Evolutionary conservation across 2,797 vertebrate genomes (phyloP), one percentile per base, ranked within the genome.

Genomic region (Tragopan temminckii): DNA sequence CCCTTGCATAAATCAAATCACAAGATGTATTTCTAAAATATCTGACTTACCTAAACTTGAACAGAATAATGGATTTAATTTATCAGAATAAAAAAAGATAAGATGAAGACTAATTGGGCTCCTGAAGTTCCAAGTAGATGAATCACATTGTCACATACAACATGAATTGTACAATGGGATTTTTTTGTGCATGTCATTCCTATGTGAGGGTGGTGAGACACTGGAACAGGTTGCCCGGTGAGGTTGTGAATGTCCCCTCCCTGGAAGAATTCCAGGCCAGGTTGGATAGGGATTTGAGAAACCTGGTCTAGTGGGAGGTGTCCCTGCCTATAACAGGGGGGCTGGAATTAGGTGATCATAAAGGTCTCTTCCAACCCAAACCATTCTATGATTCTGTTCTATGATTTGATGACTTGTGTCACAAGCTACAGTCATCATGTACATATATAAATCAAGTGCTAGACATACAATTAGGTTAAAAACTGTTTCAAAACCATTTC

Each of bases 401-500:
- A 25, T 53, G 29, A 52, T 52, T 11, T 15, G 17, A 3, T 13
- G 33, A 64, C 5, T 64, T 58, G 23, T 43, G 57, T 20, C 0
- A 0, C 4, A 19, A 23, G 46, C 61, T 69, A 70, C 15, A 29
- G 25, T 13, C 70, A 61, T 1, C 7, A 17, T 25, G 50, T 29
- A 4, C 9, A 6, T 4, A 10, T 43, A 75, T 24, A 81, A 78
- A 64, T 40, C 55, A 75, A 35, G 59, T 24, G 18, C 31, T 46
- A 62, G 50, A 53, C 45, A 23, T 4, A 5, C n/a, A 85, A 25
- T 21, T 71, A 57, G 16, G 29, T 31, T 61, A 36, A 58, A 80
- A 78, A 63, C 72, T 12, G 4, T 48, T 81, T 46, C 57, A 69
- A 23, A 14, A n/a, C 62, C 17, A 9, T 55, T 91, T 71, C 77